Evolutionary conservation across 1,140 invertebrate species (phyloP).

Genomic region (Portunus trituberculatus): DNA sequence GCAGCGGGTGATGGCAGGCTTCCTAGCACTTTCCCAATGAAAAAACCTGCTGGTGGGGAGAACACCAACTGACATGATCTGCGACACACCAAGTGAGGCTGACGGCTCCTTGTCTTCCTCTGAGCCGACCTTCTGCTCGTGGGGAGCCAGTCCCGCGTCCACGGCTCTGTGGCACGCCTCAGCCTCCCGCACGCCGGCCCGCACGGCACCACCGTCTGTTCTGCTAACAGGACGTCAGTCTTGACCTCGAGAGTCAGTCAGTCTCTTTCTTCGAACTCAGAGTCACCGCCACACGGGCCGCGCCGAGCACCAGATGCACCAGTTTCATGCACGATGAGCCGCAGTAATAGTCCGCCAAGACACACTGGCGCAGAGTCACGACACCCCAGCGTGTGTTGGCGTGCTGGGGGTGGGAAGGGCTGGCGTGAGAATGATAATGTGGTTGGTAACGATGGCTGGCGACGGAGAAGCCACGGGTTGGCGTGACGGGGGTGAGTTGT

Average conservation of each 20-base stretch:
- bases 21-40: conserved; percentile 70
- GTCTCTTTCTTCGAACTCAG: neutral
- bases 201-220: neutral
- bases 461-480: neutral
- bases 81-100: neutral
- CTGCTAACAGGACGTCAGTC: too few species aligned
- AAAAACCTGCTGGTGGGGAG: conserved; percentile 42
- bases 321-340: conserved; percentile 5
- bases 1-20: conserved; percentile 65
- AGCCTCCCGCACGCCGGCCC: neutral
- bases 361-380: conserved; percentile 4
- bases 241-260: neutral
- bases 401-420: neutral
- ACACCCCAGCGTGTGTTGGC: neutral
- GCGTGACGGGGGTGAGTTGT: neutral
- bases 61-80: conserved; percentile 70
- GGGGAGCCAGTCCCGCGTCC: neutral
- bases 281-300: neutral
- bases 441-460: neutral
- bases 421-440: conserved; percentile 12
- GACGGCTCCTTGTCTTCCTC: neutral
- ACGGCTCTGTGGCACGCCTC: neutral
- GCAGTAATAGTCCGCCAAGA: neutral
- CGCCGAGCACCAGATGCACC: neutral
- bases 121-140: neutral